Evolutionary conservation across 2,797 vertebrate species (phyloP).

Genomic region (Diplodus puntazzo): DNA sequence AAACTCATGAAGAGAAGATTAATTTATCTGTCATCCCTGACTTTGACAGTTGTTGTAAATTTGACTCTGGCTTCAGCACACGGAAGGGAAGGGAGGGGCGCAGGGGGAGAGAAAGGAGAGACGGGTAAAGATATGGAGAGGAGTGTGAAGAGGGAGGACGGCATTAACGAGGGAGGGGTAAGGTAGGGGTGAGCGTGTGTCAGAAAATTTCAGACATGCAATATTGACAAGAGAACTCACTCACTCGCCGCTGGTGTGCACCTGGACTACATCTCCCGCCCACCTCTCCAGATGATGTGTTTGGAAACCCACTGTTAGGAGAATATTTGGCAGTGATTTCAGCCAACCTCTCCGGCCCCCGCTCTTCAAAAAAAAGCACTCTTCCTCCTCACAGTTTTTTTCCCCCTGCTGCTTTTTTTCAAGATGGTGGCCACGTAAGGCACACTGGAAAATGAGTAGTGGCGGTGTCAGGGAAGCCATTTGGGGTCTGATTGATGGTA

Average conservation of each 20-base stretch:
- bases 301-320: slow-evolving; percentile 80
- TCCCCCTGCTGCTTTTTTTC: slow-evolving; percentile 64
- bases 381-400: slow-evolving; percentile 48
- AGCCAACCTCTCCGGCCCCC: slow-evolving; percentile 35
- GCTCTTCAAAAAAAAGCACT: slow-evolving; percentile 50
- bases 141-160: slow-evolving; percentile 64
- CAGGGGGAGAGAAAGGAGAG: slow-evolving; percentile 52
- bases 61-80: slow-evolving; percentile 90
- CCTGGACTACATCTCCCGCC: slow-evolving; percentile 79
- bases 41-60: slow-evolving; percentile 98
- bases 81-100: slow-evolving; percentile 54
- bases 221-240: slow-evolving; percentile 70
- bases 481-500: slow-evolving; percentile 87
- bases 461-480: slow-evolving; percentile 85
- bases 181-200: slow-evolving; percentile 60
- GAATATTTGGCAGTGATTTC: slow-evolving; percentile 82
- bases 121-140: slow-evolving; percentile 70
- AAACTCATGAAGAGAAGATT: slow-evolving; percentile 98
- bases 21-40: slow-evolving; percentile 96
- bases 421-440: slow-evolving; percentile 85
- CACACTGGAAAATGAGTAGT: slow-evolving; percentile 77
- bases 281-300: slow-evolving; percentile 73
- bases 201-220: slow-evolving; percentile 80
- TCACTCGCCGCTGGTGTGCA: slow-evolving; percentile 68
- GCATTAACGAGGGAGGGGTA: slow-evolving; percentile 66